Evolutionary conservation across 92 coral and sea anemone species (phyloP), one percentile per base, ranked within the genome.

Genomic region (Umimayanthus chanpuru): DNA sequence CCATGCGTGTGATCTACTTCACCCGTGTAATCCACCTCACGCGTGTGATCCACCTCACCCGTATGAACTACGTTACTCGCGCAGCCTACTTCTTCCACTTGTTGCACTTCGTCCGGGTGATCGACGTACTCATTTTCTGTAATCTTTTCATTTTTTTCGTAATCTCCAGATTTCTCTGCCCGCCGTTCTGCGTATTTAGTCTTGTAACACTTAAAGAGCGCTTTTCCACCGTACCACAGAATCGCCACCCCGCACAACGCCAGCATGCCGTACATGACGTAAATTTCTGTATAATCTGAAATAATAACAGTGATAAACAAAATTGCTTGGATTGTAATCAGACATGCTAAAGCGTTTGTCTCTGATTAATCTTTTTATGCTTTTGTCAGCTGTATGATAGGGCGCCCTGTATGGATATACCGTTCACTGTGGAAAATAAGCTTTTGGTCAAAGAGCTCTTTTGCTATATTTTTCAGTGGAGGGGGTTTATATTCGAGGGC

Each of bases 241-340:
- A 40, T 23, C 5, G 41, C 20, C 81, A 77, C 55, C 38, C 81
- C 81, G 65, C 81, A 47, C 7, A 50, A 2, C 18, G 36, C 65
- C 15, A 77, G 61, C 65, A 77, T 21, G 61, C 81, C 81, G 65
- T 77, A 77, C 81, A 49, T 77, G 38, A 49, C 61, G 65, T 77
- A 77, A 49, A 77, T 77, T 65, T 77, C 81, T 10, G 81, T 77
- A 49, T 77, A 77, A 25, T 77, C 81, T 77, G 64, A 47, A 40
- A 10, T 11, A 7, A 77, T 4, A 28, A 77, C 20, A 12, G 78
- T 32, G 41, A 7, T 23, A 74, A 25, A 29, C 1, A 21, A 77
- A 25, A 38, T 6, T 14, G 76, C 39, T 70, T 25, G 75, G 75
- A 2, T 23, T 70, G 23, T 74, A 23, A 6, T 75, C 11, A 75